These are phyloP conservation scores for Tethea ocularis DNA, from an alignment of 2,888 invertebrate genomes.

Conservation along the genomic window DNA sequence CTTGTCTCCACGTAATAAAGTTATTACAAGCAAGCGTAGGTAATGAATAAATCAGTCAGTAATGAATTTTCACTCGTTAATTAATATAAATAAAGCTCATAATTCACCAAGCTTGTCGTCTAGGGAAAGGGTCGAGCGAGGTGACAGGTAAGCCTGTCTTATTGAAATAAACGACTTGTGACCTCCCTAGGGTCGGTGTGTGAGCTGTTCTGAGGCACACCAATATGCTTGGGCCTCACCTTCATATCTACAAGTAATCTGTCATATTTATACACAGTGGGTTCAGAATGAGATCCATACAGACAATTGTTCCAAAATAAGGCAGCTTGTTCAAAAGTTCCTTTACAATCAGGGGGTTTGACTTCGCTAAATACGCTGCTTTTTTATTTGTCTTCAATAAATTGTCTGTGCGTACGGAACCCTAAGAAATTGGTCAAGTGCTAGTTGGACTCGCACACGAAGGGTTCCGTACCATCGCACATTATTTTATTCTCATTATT, in stretches of 20 bases:
- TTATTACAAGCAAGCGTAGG: slow-evolving; percentile 2
- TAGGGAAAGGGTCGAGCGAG: slow-evolving; percentile 46
- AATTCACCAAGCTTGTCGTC: slow-evolving; percentile 42
- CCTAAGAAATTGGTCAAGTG: too few species aligned
- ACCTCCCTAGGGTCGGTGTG: slow-evolving; percentile 36
- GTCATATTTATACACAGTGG: slow-evolving; percentile 29
- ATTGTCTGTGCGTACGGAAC: too few species aligned
- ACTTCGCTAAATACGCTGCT: too few species aligned
- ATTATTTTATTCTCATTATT: too few species aligned
- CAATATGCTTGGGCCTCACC: slow-evolving; percentile 26
- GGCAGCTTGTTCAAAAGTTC: too few species aligned
- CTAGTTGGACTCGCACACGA: too few species aligned
- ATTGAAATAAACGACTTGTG: slow-evolving; percentile 64
- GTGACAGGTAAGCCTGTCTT: slow-evolving; percentile 56
- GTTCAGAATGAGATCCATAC: background rate
- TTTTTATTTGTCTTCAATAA: too few species aligned
- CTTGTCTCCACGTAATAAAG: slow-evolving; percentile 3
- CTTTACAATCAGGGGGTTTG: too few species aligned
- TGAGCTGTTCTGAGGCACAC: slow-evolving; percentile 16
- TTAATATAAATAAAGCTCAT: slow-evolving; percentile 60
- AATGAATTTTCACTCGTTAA: slow-evolving; percentile 45
- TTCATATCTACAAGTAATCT: slow-evolving; percentile 29
- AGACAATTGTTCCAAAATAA: background rate
- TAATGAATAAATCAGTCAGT: slow-evolving; percentile 13
- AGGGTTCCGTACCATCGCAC: too few species aligned